phyloP scores from a whole-genome alignment of 2,888 invertebrate species.

The Frankliniella intonsa region DNA sequence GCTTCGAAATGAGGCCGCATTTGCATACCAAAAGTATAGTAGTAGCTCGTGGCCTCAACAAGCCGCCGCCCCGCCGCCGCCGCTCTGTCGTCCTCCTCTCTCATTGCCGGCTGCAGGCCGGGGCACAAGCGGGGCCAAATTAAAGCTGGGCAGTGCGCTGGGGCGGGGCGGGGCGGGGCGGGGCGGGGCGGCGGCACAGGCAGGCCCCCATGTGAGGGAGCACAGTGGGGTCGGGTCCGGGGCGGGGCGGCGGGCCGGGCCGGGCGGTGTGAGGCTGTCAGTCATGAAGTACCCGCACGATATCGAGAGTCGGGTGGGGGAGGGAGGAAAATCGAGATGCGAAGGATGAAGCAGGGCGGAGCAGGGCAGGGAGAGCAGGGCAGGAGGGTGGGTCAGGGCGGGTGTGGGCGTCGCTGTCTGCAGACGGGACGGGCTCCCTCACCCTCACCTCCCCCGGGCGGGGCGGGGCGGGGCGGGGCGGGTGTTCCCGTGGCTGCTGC shows the following conservation, averaged over 20 bases:
- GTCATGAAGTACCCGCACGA: not conserved
- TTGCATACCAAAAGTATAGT: slow-evolving; percentile 20
- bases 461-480: no score
- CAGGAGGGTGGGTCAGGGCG: no score
- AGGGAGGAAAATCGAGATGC: no score
- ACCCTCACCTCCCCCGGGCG: no score
- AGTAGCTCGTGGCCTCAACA: not conserved
- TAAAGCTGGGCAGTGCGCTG: not conserved
- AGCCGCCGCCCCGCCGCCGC: not conserved
- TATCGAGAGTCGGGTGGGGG: no score
- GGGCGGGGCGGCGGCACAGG: not conserved
- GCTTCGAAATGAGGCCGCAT: slow-evolving; percentile 11
- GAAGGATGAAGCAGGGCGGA: no score
- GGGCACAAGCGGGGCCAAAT: not conserved
- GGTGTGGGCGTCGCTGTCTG: no score
- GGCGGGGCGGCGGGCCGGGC: not conserved
- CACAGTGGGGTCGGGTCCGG: not conserved
- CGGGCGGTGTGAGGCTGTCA: not conserved
- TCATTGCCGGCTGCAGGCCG: not conserved
- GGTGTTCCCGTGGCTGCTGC: no score
- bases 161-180: not conserved
- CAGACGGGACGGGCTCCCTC: no score
- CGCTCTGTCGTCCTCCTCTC: not conserved
- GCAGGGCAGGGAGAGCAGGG: no score
- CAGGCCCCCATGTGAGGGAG: not conserved